These are phyloP conservation scores for Palloptera scutellata DNA, from an alignment of 2,888 invertebrate genomes.

Conservation along the genomic window DNA sequence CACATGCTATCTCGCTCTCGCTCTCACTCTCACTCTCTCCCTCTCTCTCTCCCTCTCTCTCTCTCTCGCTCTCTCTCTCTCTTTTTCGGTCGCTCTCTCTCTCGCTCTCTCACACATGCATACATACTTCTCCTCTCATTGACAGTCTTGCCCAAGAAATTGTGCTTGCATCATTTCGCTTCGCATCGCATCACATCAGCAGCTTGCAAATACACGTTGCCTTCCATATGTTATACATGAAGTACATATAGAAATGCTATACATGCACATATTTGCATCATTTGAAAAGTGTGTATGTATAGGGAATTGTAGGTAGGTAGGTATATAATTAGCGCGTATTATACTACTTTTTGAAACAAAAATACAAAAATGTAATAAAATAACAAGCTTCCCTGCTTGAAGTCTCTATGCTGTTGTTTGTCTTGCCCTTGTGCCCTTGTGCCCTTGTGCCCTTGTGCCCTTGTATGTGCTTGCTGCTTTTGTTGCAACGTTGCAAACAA, in stretches of 20 bases:
- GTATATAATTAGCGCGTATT: constrained; percentile 16
- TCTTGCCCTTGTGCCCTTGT: background rate
- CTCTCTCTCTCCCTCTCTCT: background rate
- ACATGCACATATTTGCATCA: constrained; percentile 17
- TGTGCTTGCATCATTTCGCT: background rate
- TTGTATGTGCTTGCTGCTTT: background rate
- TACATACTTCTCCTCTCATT: no score
- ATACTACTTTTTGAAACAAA: no score
- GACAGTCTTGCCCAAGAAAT: no score
- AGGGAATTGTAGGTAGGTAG: background rate
- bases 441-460: background rate
- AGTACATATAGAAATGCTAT: constrained; percentile 12
- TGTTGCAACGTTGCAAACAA: background rate
- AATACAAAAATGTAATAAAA: background rate
- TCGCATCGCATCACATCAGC: constrained; percentile 14
- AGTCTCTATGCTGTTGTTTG: background rate
- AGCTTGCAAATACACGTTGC: constrained; percentile 16
- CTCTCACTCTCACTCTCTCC: background rate
- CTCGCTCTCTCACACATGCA: background rate
- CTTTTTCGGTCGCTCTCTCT: no score
- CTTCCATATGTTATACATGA: constrained; percentile 5
- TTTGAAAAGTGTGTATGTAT: constrained; percentile 13
- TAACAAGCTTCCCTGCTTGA: background rate
- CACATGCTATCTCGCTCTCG: background rate
- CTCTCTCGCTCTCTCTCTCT: background rate